Conservation (phyloP, 2,797 vertebrate genomes). For the Dryobates pubescens region DNA sequence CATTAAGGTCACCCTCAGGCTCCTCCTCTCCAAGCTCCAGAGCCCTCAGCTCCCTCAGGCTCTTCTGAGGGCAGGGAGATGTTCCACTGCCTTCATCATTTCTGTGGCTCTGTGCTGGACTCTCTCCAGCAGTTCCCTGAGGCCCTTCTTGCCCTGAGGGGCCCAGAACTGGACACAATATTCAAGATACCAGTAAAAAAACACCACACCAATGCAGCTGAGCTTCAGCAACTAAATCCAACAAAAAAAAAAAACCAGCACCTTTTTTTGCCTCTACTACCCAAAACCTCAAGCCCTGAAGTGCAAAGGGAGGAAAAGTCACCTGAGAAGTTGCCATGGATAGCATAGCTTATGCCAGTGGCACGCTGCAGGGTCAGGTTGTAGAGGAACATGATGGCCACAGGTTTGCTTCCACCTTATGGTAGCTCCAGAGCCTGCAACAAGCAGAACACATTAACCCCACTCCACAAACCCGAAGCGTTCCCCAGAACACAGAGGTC, state of each 20-base stretch:
- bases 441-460: background rate
- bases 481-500: rapidly evolving
- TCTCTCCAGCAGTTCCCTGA: no score
- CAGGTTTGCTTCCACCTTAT: background rate
- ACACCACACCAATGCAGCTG: rapidly evolving
- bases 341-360: conserved; percentile 96
- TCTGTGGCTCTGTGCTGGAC: no score
- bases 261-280: rapidly evolving
- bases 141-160: no score
- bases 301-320: rapidly evolving
- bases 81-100: no score
- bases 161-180: no score
- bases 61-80: no score
- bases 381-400: conserved; percentile 92
- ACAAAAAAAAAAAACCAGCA: rapidly evolving
- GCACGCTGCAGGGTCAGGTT: conserved; percentile 96
- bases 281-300: background rate
- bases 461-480: rapidly evolving
- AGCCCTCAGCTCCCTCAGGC: no score
- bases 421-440: background rate
- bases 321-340: conserved; percentile 99
- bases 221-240: background rate
- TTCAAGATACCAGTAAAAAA: background rate
- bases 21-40: no score
- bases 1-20: no score